A percentile compares a stretch with the other conserved stretches of the same genome.
Conservation (phyloP, 1,140 invertebrate genomes). For the Panagrolaimus sp. region DNA sequence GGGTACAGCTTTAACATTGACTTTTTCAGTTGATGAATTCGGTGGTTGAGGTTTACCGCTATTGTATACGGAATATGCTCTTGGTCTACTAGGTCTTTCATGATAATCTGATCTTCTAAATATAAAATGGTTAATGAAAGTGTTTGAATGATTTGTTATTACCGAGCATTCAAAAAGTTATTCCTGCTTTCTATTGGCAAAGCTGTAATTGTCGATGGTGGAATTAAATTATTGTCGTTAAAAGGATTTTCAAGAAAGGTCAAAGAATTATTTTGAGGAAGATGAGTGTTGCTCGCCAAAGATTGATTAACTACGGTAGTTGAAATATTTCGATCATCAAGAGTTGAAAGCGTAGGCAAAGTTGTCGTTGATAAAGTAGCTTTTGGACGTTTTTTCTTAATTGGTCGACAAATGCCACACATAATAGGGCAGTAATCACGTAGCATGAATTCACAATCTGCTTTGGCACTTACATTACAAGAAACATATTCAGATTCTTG, state of each 20-base stretch:
- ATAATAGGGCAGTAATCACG: constrained; percentile 26
- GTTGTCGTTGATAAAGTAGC: not conserved
- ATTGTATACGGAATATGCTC: not conserved
- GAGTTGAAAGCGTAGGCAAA: not conserved
- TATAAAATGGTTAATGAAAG: too few relatives aligned
- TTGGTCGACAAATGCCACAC: constrained; percentile 21
- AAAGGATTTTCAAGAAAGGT: too few relatives aligned
- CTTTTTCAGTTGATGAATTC: not conserved
- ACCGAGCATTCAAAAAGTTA: too few relatives aligned
- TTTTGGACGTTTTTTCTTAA: not conserved
- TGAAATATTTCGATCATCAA: too few relatives aligned
- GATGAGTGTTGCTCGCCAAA: too few relatives aligned
- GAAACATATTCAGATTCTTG: constrained; percentile 26
- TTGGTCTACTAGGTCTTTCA: not conserved
- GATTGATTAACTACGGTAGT: too few relatives aligned
- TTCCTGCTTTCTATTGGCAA: too few relatives aligned
- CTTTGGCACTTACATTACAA: constrained; percentile 19
- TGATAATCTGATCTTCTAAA: too few relatives aligned
- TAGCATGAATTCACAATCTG: constrained; percentile 27
- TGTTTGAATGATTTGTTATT: too few relatives aligned
- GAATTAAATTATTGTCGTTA: too few relatives aligned
- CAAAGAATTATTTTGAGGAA: too few relatives aligned
- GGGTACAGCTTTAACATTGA: not conserved
- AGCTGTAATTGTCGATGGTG: too few relatives aligned
- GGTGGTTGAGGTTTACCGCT: constrained; percentile 1